Evolutionary conservation across 2,113 vertebrate species (phyloP).

Genomic region (Okapia johnstoni): DNA sequence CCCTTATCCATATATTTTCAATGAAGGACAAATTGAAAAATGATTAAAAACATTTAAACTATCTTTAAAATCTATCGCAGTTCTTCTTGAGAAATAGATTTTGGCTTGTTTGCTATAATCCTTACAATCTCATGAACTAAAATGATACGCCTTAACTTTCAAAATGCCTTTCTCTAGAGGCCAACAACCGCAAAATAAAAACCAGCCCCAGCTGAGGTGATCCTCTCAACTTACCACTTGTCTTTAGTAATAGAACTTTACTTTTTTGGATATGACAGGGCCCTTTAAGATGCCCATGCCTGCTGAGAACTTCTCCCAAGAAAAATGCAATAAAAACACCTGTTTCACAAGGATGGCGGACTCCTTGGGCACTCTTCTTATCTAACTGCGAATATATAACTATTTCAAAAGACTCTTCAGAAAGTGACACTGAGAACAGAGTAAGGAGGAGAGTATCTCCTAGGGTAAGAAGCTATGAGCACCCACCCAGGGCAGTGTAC

Average conservation of each 20-base stretch:
- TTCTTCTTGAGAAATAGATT: background rate
- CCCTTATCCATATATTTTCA: constrained; percentile 17
- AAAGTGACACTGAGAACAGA: background rate
- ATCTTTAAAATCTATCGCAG: background rate
- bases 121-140: constrained; percentile 15
- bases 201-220: background rate
- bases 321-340: background rate
- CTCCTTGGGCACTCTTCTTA: background rate
- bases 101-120: background rate
- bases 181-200: background rate
- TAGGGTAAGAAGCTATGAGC: background rate
- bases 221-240: background rate
- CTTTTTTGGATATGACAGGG: background rate
- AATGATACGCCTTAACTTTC: constrained; percentile 9
- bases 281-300: background rate
- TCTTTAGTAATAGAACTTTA: background rate
- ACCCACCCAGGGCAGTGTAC: background rate
- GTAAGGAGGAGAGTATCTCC: background rate
- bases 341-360: background rate
- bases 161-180: background rate
- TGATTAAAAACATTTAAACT: background rate
- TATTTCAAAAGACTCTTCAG: constrained; percentile 2
- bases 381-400: background rate
- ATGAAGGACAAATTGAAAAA: background rate
- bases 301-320: background rate